Percentiles rank a stretch among this genome's conserved stretches.
phyloP scores from a whole-genome alignment of 2,113 vertebrate species.

The Rhabdomys dilectus region DNA sequence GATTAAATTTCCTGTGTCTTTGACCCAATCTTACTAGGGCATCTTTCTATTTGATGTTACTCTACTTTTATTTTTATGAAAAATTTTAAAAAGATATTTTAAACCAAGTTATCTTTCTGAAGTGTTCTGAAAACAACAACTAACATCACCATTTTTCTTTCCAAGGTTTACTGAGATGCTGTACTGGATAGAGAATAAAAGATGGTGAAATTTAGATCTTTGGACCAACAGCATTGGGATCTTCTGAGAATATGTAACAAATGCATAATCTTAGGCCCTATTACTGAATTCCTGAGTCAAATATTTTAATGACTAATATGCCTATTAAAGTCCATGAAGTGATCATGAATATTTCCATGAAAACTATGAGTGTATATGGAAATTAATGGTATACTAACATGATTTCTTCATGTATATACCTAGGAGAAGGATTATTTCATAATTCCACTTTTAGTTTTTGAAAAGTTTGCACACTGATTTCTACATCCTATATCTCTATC shows the following conservation, averaged over 20 bases:
- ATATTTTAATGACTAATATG: slow-evolving; percentile 13
- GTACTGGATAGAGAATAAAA: slow-evolving; percentile 12
- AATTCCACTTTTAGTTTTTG: too few relatives aligned
- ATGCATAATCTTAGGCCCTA: not conserved
- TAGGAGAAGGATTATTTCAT: not conserved
- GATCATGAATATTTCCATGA: not conserved
- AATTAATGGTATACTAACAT: not conserved
- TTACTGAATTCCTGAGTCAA: not conserved
- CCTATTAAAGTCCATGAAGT: not conserved
- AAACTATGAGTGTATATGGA: not conserved
- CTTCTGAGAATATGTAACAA: not conserved
- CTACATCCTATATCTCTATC: not conserved
- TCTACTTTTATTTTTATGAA: slow-evolving; percentile 44
- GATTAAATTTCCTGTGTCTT: slow-evolving; percentile 46
- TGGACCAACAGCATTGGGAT: not conserved
- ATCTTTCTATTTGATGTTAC: slow-evolving; percentile 40
- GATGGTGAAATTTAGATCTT: not conserved
- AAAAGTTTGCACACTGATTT: not conserved
- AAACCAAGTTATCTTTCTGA: slow-evolving; percentile 57
- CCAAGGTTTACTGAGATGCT: not conserved
- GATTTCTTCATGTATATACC: not conserved
- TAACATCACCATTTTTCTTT: not conserved
- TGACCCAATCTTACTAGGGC: slow-evolving; percentile 54
- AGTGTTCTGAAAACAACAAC: slow-evolving; percentile 15
- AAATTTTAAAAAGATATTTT: slow-evolving; percentile 44